Conservation (phyloP, 53 echinoderm and acorn worm species). For the Stichopus horrens region DNA sequence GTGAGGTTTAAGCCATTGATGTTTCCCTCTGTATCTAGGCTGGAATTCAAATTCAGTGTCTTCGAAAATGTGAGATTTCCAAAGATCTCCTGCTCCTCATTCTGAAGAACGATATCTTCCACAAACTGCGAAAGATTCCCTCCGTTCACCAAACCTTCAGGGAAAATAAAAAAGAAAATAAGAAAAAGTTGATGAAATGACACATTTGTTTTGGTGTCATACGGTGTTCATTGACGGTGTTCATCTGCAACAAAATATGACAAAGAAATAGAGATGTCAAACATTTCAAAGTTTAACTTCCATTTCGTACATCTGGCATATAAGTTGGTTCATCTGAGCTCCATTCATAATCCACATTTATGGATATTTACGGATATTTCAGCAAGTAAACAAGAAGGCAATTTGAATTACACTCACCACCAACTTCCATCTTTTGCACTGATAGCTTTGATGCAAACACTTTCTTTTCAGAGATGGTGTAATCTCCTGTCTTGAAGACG, state of each 20-base stretch:
- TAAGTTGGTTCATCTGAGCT: too few relatives aligned
- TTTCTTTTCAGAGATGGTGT: conserved; percentile 61
- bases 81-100: conserved; percentile 59
- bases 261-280: not conserved
- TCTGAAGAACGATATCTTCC: conserved; percentile 59
- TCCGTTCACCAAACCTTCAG: conserved; percentile 31
- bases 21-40: conserved; percentile 6
- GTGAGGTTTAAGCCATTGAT: conserved; percentile 15
- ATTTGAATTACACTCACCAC: not conserved
- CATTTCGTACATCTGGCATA: too few relatives aligned
- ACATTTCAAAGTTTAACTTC: too few relatives aligned
- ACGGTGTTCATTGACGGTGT: not conserved
- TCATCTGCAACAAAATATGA: not conserved
- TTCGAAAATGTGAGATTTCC: conserved; percentile 46
- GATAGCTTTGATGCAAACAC: conserved; percentile 30
- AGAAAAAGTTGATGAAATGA: too few relatives aligned
- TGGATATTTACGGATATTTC: too few relatives aligned
- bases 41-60: conserved; percentile 7
- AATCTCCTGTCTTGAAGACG: conserved; percentile 62
- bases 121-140: conserved; percentile 23
- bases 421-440: not conserved
- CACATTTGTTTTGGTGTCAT: too few relatives aligned
- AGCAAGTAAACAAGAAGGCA: too few relatives aligned
- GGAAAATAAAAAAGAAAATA: not conserved
- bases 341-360: too few relatives aligned